These are phyloP conservation scores for Notodonta ziczac DNA, from an alignment of 2,888 invertebrate species.

Conservation along the genomic window DNA sequence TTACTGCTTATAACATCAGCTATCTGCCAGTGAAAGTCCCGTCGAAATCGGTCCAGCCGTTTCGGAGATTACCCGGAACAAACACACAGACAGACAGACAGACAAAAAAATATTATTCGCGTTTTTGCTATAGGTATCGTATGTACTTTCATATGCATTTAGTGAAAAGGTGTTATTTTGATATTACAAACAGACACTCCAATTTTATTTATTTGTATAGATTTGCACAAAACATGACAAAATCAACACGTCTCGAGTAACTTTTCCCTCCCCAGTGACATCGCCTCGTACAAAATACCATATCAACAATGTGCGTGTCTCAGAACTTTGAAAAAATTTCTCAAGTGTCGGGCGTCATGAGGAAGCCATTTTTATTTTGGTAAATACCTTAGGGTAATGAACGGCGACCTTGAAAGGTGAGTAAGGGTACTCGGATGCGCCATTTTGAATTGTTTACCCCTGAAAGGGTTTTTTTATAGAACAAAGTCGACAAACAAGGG, in stretches of 20 bases:
- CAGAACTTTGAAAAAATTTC: constrained; percentile 1
- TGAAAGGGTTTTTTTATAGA: background rate
- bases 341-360: constrained; percentile 9
- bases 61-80: too few species aligned
- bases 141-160: too few species aligned
- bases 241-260: background rate
- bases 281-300: background rate
- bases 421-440: background rate
- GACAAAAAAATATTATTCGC: too few species aligned
- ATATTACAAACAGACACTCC: too few species aligned
- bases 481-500: too few species aligned
- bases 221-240: background rate
- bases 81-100: too few species aligned
- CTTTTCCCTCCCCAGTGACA: background rate
- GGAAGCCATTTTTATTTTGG: constrained; percentile 16
- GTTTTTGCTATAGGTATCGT: too few species aligned
- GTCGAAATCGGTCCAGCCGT: too few species aligned
- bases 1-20: too few species aligned
- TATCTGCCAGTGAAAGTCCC: too few species aligned
- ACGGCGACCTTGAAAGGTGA: constrained; percentile 14
- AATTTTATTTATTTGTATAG: too few species aligned
- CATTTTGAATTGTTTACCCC: background rate
- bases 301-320: background rate
- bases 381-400: constrained; percentile 14
- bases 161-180: too few species aligned